Evolutionary conservation across 2,797 vertebrate species (phyloP).

Genomic region (Loriculus beryllinus): DNA sequence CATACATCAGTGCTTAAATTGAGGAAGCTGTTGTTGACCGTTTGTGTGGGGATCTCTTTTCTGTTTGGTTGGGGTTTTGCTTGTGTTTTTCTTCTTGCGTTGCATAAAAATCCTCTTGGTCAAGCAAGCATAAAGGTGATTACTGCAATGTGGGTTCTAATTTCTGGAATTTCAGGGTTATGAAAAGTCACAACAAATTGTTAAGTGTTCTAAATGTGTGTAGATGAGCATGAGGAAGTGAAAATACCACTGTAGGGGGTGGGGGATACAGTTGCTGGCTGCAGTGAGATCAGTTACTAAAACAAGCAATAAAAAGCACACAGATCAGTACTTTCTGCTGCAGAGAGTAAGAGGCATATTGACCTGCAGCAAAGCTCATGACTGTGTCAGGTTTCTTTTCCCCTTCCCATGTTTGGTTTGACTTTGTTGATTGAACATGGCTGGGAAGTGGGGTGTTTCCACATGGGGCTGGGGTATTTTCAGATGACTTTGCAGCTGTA

Average conservation of each 20-base stretch:
- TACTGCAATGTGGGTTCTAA: neutral
- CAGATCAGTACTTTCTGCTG: neutral
- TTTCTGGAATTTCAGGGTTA: neutral
- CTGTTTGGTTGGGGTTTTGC: neutral
- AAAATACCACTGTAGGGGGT: neutral
- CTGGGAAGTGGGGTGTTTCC: conserved; percentile 10
- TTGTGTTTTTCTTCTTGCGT: neutral
- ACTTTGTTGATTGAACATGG: neutral
- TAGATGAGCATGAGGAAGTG: conserved; percentile 27
- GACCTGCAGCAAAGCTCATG: neutral
- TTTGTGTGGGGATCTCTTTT: neutral
- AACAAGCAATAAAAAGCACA: neutral
- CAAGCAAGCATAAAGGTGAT: neutral
- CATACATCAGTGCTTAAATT: neutral
- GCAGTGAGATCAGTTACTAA: neutral
- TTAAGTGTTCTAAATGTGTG: neutral
- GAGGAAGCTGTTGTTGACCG: neutral
- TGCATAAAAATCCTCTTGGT: neutral
- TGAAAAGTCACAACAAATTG: neutral
- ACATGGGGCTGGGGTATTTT: neutral
- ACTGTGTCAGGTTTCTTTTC: neutral
- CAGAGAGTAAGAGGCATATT: neutral
- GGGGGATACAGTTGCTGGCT: neutral
- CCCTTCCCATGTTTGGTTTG: neutral
- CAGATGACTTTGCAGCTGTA: neutral